These are phyloP conservation scores for Pitangus sulphuratus DNA, from an alignment of 2,797 vertebrate species.

Conservation along the genomic window DNA sequence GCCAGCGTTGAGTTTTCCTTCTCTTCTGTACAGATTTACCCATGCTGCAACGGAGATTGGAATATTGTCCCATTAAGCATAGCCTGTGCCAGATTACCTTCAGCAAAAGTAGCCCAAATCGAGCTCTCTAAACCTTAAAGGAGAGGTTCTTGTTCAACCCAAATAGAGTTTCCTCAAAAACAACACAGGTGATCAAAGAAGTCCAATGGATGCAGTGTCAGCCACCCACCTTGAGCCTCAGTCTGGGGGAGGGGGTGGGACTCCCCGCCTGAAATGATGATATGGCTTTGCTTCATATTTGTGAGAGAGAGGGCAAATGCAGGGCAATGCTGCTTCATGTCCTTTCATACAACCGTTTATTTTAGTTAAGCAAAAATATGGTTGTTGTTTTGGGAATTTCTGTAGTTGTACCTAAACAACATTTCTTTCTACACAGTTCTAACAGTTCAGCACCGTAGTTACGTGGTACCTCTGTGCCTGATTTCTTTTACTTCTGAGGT, in stretches of 20 bases:
- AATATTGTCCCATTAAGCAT: background rate
- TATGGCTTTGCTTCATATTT: background rate
- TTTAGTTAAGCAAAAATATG: background rate
- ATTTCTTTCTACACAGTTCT: background rate
- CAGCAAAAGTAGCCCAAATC: background rate
- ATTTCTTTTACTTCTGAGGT: background rate
- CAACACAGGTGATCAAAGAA: background rate
- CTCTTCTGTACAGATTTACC: background rate
- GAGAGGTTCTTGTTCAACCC: background rate
- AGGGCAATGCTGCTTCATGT: background rate
- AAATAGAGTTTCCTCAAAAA: background rate
- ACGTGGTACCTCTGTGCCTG: background rate
- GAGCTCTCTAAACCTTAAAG: background rate
- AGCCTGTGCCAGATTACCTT: background rate
- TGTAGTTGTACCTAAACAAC: background rate
- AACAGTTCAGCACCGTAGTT: background rate
- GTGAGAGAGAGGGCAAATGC: background rate
- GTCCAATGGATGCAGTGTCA: background rate
- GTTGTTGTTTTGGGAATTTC: background rate
- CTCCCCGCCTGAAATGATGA: background rate
- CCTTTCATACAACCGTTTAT: background rate
- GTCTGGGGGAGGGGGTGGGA: too few relatives aligned
- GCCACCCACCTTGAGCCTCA: background rate
- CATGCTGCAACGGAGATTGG: fast-evolving
- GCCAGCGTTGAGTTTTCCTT: background rate